A percentile compares a stretch with the other conserved stretches of the same genome.
Conservation (phyloP, 2,888 invertebrate genomes). For the Cephalotes varians region DNA sequence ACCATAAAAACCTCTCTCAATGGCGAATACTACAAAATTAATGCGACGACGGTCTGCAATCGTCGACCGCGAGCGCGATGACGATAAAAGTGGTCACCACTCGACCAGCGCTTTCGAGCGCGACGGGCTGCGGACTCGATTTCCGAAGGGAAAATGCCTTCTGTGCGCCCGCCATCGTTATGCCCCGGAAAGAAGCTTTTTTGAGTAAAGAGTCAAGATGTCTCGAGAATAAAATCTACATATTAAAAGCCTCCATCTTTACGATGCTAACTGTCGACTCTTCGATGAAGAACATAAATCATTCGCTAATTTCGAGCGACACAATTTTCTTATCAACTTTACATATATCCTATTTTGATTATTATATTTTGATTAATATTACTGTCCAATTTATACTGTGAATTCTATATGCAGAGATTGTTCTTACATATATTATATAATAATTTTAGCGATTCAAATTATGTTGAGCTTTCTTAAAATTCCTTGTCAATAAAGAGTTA, state of each 20-base stretch:
- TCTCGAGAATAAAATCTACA: background rate
- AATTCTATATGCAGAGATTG: background rate
- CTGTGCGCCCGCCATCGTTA: background rate
- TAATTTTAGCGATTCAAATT: background rate
- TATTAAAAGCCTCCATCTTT: background rate
- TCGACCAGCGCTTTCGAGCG: constrained; percentile 22
- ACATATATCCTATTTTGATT: background rate
- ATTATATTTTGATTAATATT: background rate
- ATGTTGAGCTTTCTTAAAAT: background rate
- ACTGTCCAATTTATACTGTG: background rate
- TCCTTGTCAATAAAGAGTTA: background rate
- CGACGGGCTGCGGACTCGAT: background rate
- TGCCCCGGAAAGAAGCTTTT: background rate
- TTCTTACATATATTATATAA: background rate
- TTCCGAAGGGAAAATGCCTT: background rate
- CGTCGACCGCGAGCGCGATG: constrained; percentile 49
- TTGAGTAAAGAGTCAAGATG: background rate
- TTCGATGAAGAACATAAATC: background rate
- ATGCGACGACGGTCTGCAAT: constrained; percentile 67
- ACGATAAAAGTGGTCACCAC: constrained; percentile 23
- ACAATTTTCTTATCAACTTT: background rate
- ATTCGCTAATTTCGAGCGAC: background rate
- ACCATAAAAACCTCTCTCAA: constrained; percentile 77
- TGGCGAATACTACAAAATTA: constrained; percentile 76
- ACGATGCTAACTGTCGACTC: background rate